Evolutionary conservation across 2,797 vertebrate genomes (phyloP), one percentile per base, ranked within the genome.

Genomic region (Alosa sapidissima): DNA sequence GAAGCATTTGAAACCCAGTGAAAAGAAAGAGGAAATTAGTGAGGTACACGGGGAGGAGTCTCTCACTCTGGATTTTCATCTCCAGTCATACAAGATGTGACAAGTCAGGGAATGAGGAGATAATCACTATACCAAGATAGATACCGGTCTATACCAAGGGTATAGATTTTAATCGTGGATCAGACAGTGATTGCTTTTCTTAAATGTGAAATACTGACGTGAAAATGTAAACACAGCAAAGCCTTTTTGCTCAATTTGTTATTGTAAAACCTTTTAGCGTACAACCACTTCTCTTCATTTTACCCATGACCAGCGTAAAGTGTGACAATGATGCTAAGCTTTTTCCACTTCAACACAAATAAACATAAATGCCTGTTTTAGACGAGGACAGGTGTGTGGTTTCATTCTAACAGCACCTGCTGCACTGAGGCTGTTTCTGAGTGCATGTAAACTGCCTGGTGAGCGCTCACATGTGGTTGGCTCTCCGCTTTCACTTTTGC

Each of bases 1-100:
- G 81, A 87, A 84, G 84, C 82, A 87, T 89, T 90, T 88, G 87
- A 89, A 84, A 78, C 68, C 86, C 83, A 85, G 85, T 89, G 89
- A 88, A 90, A 82, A 87, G 84, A 84, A 47, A 87, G 19, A 48
- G 81, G 51, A 84, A 78, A 78, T 78, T 78, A 78, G 41, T 3
- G 72, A 47, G 72, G 72, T 47, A 78, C 72, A 78, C 21, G 41
- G 72, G 41, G 16, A 21, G 72, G 72, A 78, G 41, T 41, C 54
- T 55, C 72, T 78, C 28, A 1, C 19, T 16, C 72, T 86, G 83
- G 89, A 84, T 86, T 81, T 86, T 88, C 36, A 86, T 87, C 81
- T 87, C 68, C 48, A 47, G 82, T 85, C 85, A 88, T 81, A 82
- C 85, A 88, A 81, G 83, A 84, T 21, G 72, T 47, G 41, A 28